These are phyloP conservation scores for Drosophila eugracilis DNA, from an alignment of 1,140 invertebrate genomes.

Conservation along the genomic window DNA sequence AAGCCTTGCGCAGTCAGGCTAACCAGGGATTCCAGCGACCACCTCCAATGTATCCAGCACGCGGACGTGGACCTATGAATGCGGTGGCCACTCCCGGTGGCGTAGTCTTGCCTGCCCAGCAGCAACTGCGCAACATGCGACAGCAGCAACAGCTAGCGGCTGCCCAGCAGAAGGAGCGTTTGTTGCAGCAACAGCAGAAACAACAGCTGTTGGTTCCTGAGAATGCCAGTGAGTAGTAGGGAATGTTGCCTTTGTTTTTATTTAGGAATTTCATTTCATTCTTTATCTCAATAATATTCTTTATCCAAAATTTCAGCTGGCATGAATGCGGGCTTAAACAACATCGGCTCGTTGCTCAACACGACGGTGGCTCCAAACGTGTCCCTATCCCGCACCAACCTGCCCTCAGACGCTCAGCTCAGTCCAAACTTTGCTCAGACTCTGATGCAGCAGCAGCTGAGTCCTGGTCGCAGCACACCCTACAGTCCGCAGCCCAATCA, in stretches of 20 bases:
- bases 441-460: constrained; percentile 83
- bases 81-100: constrained; percentile 74
- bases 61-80: constrained; percentile 72
- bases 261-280: not conserved
- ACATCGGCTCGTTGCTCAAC: constrained; percentile 91
- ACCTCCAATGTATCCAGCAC: constrained; percentile 76
- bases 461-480: constrained; percentile 76
- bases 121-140: constrained; percentile 81
- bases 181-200: constrained; percentile 89
- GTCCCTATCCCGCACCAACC: constrained; percentile 88
- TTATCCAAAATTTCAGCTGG: constrained; percentile 66
- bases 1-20: constrained; percentile 62
- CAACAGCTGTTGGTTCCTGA: constrained; percentile 89
- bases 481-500: constrained; percentile 83
- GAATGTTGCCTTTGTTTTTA: not conserved
- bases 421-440: constrained; percentile 87
- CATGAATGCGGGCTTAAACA: constrained; percentile 88
- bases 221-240: constrained; percentile 86
- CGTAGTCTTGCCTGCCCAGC: constrained; percentile 69
- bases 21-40: constrained; percentile 79
- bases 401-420: constrained; percentile 89
- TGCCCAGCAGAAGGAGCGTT: constrained; percentile 86
- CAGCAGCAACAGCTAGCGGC: constrained; percentile 76
- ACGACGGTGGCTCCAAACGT: constrained; percentile 93
- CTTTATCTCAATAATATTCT: not conserved